These are phyloP conservation scores for Tachycineta bicolor DNA, from an alignment of 2,113 vertebrate genomes.

Conservation along the genomic window DNA sequence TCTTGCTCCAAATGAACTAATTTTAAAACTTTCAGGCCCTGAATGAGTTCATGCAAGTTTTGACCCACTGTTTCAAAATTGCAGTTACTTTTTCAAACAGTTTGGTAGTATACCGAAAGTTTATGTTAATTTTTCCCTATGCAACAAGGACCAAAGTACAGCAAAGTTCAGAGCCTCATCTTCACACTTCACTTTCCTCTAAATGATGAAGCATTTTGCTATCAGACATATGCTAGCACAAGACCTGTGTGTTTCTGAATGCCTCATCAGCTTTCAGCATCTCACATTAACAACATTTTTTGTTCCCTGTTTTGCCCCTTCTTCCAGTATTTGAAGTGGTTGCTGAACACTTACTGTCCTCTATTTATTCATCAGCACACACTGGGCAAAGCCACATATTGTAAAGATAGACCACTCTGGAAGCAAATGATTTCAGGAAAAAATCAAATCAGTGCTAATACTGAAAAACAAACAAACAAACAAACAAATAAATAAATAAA, in stretches of 20 bases:
- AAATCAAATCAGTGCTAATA: neutral
- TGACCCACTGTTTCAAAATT: neutral
- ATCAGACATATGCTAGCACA: neutral
- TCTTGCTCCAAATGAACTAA: neutral
- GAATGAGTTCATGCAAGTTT: neutral
- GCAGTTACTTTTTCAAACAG: neutral
- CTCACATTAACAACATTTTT: neutral
- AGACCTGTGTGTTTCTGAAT: neutral
- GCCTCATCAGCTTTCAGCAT: neutral
- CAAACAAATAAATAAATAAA: neutral
- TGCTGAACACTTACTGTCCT: rapidly evolving
- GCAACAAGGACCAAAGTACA: neutral
- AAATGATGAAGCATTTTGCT: neutral
- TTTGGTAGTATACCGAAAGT: neutral
- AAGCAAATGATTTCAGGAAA: neutral
- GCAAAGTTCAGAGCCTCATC: neutral
- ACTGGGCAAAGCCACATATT: neutral
- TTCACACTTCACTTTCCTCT: neutral
- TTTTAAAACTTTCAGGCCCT: neutral
- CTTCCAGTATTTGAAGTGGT: neutral
- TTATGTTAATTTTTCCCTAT: neutral
- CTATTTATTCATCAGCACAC: neutral
- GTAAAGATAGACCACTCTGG: neutral
- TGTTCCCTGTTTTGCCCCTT: neutral
- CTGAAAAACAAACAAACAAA: neutral